Conservation (phyloP, 1,140 invertebrate species). For the Sminthurides bifidus region DNA sequence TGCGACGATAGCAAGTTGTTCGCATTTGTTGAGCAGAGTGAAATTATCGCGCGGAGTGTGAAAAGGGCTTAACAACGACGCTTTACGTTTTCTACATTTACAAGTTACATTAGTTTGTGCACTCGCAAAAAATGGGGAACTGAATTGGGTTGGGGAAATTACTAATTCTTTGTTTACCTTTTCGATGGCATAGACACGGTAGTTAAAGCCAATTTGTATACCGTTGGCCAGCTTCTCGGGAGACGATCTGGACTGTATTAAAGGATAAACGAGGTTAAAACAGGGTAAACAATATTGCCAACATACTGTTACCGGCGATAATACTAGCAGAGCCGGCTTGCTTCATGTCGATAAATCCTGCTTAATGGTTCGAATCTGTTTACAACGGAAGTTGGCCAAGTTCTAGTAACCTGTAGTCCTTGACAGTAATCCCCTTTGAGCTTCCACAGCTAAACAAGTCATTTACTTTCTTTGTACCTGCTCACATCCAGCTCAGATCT, state of each 20-base stretch:
- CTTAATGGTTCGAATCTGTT: too few species aligned
- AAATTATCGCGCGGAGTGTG: too few species aligned
- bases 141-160: not conserved
- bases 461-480: too few species aligned
- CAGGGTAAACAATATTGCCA: not conserved
- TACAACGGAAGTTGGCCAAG: too few species aligned
- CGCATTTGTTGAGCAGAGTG: not conserved
- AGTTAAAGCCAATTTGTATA: slow-evolving; percentile 64
- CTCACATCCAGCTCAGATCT: too few species aligned
- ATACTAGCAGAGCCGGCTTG: too few species aligned
- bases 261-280: slow-evolving; percentile 2
- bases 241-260: slow-evolving; percentile 48
- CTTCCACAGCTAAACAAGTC: too few species aligned
- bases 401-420: too few species aligned
- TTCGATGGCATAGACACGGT: slow-evolving; percentile 66
- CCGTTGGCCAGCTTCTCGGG: slow-evolving; percentile 64
- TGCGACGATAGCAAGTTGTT: not conserved
- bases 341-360: too few species aligned
- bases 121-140: not conserved
- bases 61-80: too few species aligned
- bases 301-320: too few species aligned
- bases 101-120: not conserved
- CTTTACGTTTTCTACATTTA: not conserved
- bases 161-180: slow-evolving; percentile 45
- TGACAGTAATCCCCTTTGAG: too few species aligned